A percentile compares a stretch with the other conserved stretches of the same genome.
phyloP scores from a whole-genome alignment of 2,113 vertebrate species.

The Nothobranchius kuhntae region DNA sequence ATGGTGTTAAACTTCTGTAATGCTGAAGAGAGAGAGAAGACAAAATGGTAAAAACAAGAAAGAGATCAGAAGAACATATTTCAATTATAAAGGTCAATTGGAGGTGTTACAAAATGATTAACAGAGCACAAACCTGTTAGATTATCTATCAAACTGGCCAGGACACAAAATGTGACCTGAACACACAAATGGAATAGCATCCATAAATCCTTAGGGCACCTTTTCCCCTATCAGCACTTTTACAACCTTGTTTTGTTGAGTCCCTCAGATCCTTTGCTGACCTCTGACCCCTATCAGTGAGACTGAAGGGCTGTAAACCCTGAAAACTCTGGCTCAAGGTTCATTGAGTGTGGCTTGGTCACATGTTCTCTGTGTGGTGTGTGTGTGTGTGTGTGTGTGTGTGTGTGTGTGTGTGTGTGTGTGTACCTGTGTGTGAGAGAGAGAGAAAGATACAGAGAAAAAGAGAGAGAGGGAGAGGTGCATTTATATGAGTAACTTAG shows the following conservation, averaged over 20 bases:
- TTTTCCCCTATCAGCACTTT: conserved; percentile 63
- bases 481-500: conserved; percentile 17
- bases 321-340: conserved; percentile 68
- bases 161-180: conserved; percentile 22
- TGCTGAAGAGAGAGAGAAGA: not conserved
- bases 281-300: conserved; percentile 63
- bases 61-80: not conserved
- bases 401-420: conserved; percentile 8
- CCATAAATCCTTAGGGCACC: conserved; percentile 55
- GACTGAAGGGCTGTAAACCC: conserved; percentile 67
- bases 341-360: conserved; percentile 60
- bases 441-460: conserved; percentile 1
- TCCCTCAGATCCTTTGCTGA: conserved; percentile 53
- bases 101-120: conserved; percentile 4
- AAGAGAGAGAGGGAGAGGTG: conserved; percentile 1
- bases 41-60: not conserved
- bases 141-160: conserved; percentile 31
- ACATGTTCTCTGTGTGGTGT: conserved; percentile 49
- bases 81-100: conserved; percentile 3
- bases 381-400: conserved; percentile 13
- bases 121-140: conserved; percentile 8
- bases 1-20: not conserved
- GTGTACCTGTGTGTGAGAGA: not conserved
- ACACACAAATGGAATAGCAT: conserved; percentile 30
- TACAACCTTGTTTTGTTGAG: conserved; percentile 74